Evolutionary conservation across 64 coral and sea anemone species (phyloP), one percentile per base, ranked within the genome.

Genomic region (Dendronephthya gigantea): DNA sequence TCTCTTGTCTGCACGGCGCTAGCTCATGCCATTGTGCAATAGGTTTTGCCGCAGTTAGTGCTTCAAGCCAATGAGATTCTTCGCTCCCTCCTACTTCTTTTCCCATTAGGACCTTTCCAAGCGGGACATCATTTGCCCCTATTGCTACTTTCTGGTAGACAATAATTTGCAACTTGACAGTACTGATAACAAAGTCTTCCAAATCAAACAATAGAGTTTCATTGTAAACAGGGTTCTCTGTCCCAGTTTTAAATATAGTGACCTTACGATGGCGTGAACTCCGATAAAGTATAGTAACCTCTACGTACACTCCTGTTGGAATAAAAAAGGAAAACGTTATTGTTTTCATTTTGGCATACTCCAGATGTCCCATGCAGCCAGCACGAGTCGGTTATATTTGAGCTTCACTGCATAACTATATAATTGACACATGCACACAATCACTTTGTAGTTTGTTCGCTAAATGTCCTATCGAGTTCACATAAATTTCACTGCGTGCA

Each of bases 51-150:
- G 72, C 72, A 17, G 72, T 79, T 29, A 79, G 36, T 16, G 72
- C 22, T 34, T 79, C 72, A 14, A 79, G 72, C 72, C 72, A 79
- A 79, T 79, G 72, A 1, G 72, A 79, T 35, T 79, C 72, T 34
- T 35, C 72, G 28, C 72, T 79, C 12, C 72, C 72, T 79, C 72
- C 72, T 17, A 79, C 72, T 79, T 79, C 72, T 79, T 79, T 79
- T 28, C 72, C 72, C 15, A 79, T 11, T 34, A 36, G 15, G 29
- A 34, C 30, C 29, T 79, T 79, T 12, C 32, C 72, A 2, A 79
- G 29, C 25, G 72, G 72, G 15, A 79, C 15, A 79, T 79, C 36
- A 39, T n/a, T n/a, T n/a, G 27, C 15, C 2, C 72, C 72, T 33
- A 79, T 79, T 1, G 72, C 29, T 36, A 12, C 36, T 39, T 79